phyloP scores from a whole-genome alignment of 2,888 invertebrate species.

The Tetheella fluctuosa region DNA sequence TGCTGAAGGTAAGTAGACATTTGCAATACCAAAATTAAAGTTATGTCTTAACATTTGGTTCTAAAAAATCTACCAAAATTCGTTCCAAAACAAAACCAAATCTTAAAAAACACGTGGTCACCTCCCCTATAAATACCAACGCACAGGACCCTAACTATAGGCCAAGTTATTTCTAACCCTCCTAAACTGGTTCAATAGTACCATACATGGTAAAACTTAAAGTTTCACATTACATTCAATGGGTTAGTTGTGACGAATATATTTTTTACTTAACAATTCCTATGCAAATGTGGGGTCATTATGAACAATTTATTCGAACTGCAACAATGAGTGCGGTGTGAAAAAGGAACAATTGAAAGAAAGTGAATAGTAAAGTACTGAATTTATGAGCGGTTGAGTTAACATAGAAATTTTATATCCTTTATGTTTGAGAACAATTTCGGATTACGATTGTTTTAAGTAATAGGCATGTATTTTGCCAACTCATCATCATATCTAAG shows the following conservation, averaged over 20 bases:
- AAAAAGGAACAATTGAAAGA: constrained; percentile 1
- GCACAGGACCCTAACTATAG: constrained; percentile 35
- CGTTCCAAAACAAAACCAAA: neutral
- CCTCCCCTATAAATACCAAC: constrained; percentile 27
- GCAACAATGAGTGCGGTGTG: constrained; percentile 7
- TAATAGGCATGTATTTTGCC: too few relatives aligned
- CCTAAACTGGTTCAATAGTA: constrained; percentile 23
- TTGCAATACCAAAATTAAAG: too few relatives aligned
- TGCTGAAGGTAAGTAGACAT: too few relatives aligned
- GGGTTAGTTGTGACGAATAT: neutral
- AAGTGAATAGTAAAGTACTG: neutral
- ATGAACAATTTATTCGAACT: constrained; percentile 1
- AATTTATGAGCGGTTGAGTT: neutral
- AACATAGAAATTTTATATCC: neutral
- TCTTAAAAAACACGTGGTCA: constrained; percentile 41
- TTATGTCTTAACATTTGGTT: too few relatives aligned
- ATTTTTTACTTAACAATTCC: constrained; percentile 3
- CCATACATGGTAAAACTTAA: constrained; percentile 1
- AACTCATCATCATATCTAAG: too few relatives aligned
- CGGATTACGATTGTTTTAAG: too few relatives aligned
- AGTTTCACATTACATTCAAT: constrained; percentile 3
- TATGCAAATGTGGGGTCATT: constrained; percentile 4
- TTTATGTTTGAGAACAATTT: neutral
- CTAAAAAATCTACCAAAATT: neutral
- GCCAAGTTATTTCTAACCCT: constrained; percentile 35